Evolutionary conservation across 2,113 vertebrate species (phyloP), one percentile per base, ranked within the genome.

Genomic region (Orycteropus afer): DNA sequence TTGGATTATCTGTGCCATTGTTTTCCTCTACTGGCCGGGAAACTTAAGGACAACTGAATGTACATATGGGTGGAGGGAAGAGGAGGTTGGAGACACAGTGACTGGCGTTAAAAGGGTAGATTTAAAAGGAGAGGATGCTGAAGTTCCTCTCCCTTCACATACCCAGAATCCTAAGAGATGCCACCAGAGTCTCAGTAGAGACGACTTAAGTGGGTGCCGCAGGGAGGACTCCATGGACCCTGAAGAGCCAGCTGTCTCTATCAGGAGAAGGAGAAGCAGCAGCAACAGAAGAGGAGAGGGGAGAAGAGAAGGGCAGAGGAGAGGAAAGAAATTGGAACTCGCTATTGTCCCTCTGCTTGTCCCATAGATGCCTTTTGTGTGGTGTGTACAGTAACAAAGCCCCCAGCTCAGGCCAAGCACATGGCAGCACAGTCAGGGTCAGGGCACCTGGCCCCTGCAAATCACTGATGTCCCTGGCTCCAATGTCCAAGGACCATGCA

Each of bases 351-450:
- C 27, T 78, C 57, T 11, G 1, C 49, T 53, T 23, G 11, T 73
- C 37, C 88, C 78, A 89, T 20, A 82, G 78, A 69, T 47, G 40
- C 47, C 61, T 65, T 90, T 87, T 93, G 76, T 95, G 83, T 65
- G 32, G 20, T n/a, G 3, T 34, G 11, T 13, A 45, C 18, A 15
- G 22, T 71, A 73, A 25, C 63, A 86, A 63, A 71, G 42, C 63
- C 59, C 51, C 10, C 14, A 37, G 37, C 10, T 34, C 13, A 29
- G 27, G 65, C 86, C 78, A 80, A 81, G 78, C 86, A 95, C 67
- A 47, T 71, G 69, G 53, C n/a, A 12, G 80, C 59, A 78, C 59
- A 47, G 67, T 34, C 77, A 51, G 90, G 57, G 45, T 57, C 25
- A 67, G 59, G 90, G 51, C 42, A 29, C 91, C 88, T 92, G 92